Conservation (phyloP, 2,888 invertebrate genomes). For the Plagodis pulveraria region DNA sequence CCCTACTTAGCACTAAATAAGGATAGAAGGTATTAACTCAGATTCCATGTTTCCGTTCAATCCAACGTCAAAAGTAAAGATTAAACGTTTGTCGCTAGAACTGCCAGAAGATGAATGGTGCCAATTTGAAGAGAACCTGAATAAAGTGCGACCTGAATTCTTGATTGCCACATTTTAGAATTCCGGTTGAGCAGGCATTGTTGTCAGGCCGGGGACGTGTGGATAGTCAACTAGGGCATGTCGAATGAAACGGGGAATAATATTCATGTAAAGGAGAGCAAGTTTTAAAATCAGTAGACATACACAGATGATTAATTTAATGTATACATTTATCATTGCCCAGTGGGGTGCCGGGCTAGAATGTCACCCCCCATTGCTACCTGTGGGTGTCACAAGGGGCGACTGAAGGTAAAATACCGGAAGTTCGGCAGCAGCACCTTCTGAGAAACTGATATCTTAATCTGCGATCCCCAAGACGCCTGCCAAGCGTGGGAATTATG, state of each 20-base stretch:
- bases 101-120: conserved; percentile 30
- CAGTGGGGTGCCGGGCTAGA: too few species aligned
- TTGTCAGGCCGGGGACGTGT: conserved; percentile 17
- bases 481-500: too few species aligned
- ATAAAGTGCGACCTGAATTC: conserved; percentile 32
- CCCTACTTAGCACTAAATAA: too few species aligned
- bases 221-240: conserved; percentile 4
- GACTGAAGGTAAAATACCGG: too few species aligned
- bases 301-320: too few species aligned
- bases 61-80: conserved; percentile 7
- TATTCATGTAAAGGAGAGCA: background rate
- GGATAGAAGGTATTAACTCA: too few species aligned
- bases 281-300: background rate
- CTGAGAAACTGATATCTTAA: too few species aligned
- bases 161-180: conserved; percentile 36
- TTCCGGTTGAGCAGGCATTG: conserved; percentile 28
- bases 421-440: too few species aligned
- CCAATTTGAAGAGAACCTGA: conserved; percentile 34
- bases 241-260: background rate
- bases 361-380: too few species aligned
- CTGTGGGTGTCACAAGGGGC: too few species aligned
- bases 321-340: too few species aligned
- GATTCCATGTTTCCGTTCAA: background rate
- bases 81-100: conserved; percentile 3
- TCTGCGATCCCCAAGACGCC: too few species aligned